Conservation (phyloP, 2,797 vertebrate genomes). For the Pseudomugil tenellus region DNA sequence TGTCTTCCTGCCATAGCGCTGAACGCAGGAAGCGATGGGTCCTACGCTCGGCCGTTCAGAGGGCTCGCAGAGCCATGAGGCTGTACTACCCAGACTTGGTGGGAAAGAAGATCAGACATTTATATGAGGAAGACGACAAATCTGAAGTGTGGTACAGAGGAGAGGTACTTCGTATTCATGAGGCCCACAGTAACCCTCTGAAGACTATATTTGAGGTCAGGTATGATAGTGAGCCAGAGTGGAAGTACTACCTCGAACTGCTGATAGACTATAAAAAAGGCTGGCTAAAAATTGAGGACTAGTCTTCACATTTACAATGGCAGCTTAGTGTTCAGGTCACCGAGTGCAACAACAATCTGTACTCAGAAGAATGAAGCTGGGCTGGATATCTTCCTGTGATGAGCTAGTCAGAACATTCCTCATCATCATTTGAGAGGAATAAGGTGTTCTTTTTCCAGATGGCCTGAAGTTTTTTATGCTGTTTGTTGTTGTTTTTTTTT, state of each 20-base stretch:
- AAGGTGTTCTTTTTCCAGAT: background rate
- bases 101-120: conserved; percentile 83
- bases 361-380: conserved; percentile 24
- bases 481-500: conserved; percentile 4
- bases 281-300: conserved; percentile 86
- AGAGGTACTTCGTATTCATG: conserved; percentile 81
- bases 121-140: conserved; percentile 88
- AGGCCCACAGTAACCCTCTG: conserved; percentile 81
- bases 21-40: conserved; percentile 77
- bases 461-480: background rate
- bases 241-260: conserved; percentile 89
- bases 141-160: conserved; percentile 87
- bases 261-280: conserved; percentile 88
- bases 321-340: conserved; percentile 9
- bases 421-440: conserved; percentile 5
- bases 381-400: background rate
- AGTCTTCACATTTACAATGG: conserved; percentile 8
- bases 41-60: conserved; percentile 76
- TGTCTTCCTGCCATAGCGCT: conserved; percentile 71
- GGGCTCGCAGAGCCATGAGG: conserved; percentile 59
- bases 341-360: background rate
- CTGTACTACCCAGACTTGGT: conserved; percentile 84
- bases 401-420: conserved; percentile 1
- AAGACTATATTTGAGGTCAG: conserved; percentile 87
- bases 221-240: conserved; percentile 88